These are phyloP conservation scores for Ischnura elegans DNA, from an alignment of 2,888 invertebrate genomes.

Conservation along the genomic window DNA sequence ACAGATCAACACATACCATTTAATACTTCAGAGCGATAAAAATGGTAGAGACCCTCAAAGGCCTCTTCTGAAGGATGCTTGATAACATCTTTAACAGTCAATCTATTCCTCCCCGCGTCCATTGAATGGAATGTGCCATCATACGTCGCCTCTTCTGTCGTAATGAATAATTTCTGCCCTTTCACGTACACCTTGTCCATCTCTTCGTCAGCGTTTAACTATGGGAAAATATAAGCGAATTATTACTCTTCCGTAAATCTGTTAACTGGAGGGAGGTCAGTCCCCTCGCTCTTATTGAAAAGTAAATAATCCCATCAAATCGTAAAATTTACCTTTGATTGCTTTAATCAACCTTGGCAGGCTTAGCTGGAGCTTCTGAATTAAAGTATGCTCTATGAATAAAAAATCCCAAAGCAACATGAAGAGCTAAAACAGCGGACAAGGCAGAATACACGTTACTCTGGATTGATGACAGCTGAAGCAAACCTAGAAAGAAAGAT, in stretches of 20 bases:
- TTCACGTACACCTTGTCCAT: slow-evolving; percentile 57
- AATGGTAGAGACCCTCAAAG: slow-evolving; percentile 61
- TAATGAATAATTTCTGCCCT: slow-evolving; percentile 57
- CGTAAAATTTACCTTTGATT: not conserved
- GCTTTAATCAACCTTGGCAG: slow-evolving; percentile 73
- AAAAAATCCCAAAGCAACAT: slow-evolving; percentile 88
- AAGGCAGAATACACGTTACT: slow-evolving; percentile 90
- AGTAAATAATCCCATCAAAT: not conserved
- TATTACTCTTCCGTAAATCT: no score
- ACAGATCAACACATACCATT: slow-evolving; percentile 59
- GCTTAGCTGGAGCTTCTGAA: slow-evolving; percentile 73
- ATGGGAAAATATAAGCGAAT: not conserved
- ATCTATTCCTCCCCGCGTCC: slow-evolving; percentile 60
- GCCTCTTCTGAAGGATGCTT: slow-evolving; percentile 55
- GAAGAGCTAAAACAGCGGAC: slow-evolving; percentile 86
- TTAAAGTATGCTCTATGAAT: slow-evolving; percentile 88
- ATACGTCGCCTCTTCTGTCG: slow-evolving; percentile 43
- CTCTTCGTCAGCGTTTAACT: not conserved
- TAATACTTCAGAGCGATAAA: slow-evolving; percentile 66
- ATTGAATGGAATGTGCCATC: slow-evolving; percentile 67
- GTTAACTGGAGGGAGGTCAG: not conserved
- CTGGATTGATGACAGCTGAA: slow-evolving; percentile 79
- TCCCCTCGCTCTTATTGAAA: not conserved
- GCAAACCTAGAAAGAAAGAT: slow-evolving; percentile 77
- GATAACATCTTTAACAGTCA: slow-evolving; percentile 66